phyloP scores from a whole-genome alignment of 2,113 vertebrate species.

The Gracilinanus agilis region DNA sequence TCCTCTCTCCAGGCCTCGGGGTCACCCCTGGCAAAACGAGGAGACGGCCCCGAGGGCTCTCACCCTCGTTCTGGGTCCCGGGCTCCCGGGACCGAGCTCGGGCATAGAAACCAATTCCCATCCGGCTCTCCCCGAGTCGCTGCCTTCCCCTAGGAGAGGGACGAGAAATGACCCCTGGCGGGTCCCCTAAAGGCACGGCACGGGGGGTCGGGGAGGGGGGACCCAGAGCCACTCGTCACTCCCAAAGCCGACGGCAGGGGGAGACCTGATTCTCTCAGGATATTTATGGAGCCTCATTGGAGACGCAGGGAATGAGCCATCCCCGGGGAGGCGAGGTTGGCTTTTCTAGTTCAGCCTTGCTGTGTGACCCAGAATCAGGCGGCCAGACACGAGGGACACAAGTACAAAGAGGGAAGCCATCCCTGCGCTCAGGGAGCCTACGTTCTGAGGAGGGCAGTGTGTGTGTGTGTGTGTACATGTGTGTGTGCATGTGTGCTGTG shows the following conservation, averaged over 20 bases:
- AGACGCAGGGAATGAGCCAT: neutral
- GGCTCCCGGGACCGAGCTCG: neutral
- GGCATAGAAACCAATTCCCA: neutral
- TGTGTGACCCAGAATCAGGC: neutral
- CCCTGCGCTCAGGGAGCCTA: neutral
- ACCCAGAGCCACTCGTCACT: neutral
- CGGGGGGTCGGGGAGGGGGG: neutral
- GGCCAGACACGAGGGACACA: neutral
- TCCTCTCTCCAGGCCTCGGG: neutral
- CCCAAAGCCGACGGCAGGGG: neutral
- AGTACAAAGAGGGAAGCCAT: neutral
- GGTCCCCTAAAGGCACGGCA: neutral
- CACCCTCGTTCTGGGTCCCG: too few relatives aligned
- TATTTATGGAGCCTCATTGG: neutral
- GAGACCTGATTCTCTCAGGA: neutral
- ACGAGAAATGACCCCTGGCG: neutral
- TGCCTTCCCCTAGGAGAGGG: neutral
- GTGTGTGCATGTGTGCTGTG: too few relatives aligned
- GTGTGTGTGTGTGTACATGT: too few relatives aligned
- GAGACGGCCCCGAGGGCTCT: neutral
- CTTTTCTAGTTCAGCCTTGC: neutral
- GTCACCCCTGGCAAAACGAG: neutral
- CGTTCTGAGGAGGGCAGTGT: neutral
- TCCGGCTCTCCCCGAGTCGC: neutral
- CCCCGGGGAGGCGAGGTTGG: neutral